Percentiles rank a stretch among this genome's conserved stretches.
Conservation (phyloP, 2,797 vertebrate species). For the Megalops cyprinoides region DNA sequence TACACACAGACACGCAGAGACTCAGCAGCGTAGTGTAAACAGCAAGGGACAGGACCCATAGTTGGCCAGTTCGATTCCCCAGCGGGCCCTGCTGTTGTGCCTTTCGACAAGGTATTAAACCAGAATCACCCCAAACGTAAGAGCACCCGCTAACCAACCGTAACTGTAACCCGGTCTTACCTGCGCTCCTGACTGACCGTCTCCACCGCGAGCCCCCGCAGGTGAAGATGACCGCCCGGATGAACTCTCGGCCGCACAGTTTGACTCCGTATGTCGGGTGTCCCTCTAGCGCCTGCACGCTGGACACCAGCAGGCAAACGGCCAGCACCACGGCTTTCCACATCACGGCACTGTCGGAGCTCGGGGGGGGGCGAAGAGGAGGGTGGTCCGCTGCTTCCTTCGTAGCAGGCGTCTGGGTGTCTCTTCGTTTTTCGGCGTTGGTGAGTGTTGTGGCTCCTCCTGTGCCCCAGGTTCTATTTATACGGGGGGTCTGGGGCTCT, state of each 20-base stretch:
- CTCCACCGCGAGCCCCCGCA: conserved; percentile 87
- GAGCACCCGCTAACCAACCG: no score
- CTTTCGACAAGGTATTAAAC: no score
- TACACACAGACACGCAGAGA: background rate
- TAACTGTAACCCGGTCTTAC: conserved; percentile 65
- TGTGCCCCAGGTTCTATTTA: conserved; percentile 62
- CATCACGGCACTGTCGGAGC: conserved; percentile 53
- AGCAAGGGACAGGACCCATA: background rate
- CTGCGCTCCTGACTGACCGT: conserved; percentile 66
- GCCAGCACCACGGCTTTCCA: conserved; percentile 66
- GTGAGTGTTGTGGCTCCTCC: conserved; percentile 51
- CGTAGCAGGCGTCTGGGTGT: conserved; percentile 37
- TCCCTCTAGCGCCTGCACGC: conserved; percentile 66
- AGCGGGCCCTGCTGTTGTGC: no score
- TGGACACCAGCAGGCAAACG: conserved; percentile 71
- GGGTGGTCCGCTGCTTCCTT: background rate
- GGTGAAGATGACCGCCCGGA: conserved; percentile 85
- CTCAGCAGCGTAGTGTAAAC: no score
- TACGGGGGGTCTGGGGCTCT: conserved; percentile 61
- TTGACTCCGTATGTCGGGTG: conserved; percentile 76
- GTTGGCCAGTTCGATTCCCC: no score
- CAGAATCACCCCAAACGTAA: no score
- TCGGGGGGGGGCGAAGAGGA: background rate
- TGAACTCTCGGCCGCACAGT: conserved; percentile 86
- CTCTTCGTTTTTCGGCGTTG: conserved; percentile 38